phyloP scores from a whole-genome alignment of 2,888 invertebrate genomes.

The Gastrophysa polygoni region DNA sequence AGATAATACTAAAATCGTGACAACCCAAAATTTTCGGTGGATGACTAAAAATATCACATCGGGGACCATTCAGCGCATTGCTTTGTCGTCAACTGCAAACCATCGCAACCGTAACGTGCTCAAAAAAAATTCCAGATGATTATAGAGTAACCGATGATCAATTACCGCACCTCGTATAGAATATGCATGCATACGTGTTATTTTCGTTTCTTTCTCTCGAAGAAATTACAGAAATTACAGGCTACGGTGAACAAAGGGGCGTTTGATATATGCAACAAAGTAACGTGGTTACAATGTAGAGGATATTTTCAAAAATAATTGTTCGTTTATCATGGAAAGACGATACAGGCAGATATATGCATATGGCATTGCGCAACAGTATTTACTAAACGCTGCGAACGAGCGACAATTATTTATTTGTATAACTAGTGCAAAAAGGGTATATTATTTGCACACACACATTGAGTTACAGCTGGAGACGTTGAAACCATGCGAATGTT shows the following conservation, averaged over 20 bases:
- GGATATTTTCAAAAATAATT: background rate
- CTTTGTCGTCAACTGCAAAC: background rate
- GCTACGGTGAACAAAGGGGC: conserved; percentile 16
- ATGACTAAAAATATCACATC: too few species aligned
- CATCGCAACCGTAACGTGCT: background rate
- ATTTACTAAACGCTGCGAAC: too few species aligned
- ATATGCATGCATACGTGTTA: conserved; percentile 13
- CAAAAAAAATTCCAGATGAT: conserved; percentile 5
- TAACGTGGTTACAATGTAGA: conserved; percentile 1
- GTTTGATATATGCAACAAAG: conserved; percentile 15
- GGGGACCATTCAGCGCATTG: too few species aligned
- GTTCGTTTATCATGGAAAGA: background rate
- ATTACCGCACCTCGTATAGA: conserved; percentile 16
- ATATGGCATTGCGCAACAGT: too few species aligned
- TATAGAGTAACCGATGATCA: conserved; percentile 13
- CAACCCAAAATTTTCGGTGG: too few species aligned
- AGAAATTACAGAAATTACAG: conserved; percentile 14
- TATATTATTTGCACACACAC: too few species aligned
- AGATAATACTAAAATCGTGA: too few species aligned
- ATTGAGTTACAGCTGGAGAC: too few species aligned
- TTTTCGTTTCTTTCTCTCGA: conserved; percentile 15
- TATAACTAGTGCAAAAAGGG: too few species aligned
- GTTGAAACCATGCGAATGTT: too few species aligned
- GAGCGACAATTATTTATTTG: too few species aligned
- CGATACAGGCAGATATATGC: too few species aligned